These are phyloP conservation scores for Elanoides forficatus DNA, from an alignment of 2,113 vertebrate genomes.

Conservation along the genomic window DNA sequence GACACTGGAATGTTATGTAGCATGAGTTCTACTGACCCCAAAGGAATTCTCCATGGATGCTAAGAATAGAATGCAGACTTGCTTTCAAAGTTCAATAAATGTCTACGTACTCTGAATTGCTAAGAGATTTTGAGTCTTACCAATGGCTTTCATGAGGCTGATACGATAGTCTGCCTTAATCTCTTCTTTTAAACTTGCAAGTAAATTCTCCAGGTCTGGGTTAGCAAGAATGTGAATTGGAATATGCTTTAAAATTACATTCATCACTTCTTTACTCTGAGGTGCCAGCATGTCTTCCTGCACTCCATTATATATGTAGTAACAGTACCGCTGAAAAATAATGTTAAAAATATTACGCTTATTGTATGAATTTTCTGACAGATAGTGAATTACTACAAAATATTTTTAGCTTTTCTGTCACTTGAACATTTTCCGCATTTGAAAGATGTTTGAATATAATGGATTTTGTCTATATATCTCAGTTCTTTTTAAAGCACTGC, in stretches of 20 bases:
- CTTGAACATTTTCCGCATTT: neutral
- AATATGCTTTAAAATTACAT: conserved; percentile 72
- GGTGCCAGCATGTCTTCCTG: conserved; percentile 77
- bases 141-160: conserved; percentile 82
- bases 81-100: neutral
- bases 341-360: neutral
- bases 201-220: conserved; percentile 49
- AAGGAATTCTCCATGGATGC: neutral
- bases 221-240: conserved; percentile 56
- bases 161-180: conserved; percentile 73
- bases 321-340: conserved; percentile 80
- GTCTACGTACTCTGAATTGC: neutral
- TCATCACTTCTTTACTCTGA: conserved; percentile 72
- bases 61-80: neutral
- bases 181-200: conserved; percentile 71
- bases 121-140: conserved; percentile 61
- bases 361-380: neutral
- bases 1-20: neutral
- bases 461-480: neutral
- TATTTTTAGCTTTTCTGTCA: neutral
- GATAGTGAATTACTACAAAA: neutral
- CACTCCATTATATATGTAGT: conserved; percentile 82
- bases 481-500: neutral
- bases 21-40: neutral
- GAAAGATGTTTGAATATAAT: neutral